Evolutionary conservation across 2,888 invertebrate species (phyloP), one percentile per base, ranked within the genome.

Genomic region (Andrena bucephala): DNA sequence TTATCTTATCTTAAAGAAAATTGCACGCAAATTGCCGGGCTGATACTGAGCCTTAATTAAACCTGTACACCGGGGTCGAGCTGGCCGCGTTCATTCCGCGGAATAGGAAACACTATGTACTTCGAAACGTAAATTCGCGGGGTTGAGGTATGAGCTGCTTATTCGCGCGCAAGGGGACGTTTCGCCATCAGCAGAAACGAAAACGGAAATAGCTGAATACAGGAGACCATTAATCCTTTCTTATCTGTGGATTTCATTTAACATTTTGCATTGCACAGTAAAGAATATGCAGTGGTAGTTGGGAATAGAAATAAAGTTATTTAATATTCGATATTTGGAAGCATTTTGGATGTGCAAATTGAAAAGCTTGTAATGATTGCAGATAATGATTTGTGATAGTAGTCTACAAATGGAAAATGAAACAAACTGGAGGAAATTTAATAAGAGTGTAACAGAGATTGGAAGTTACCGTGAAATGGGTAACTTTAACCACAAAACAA

Each of bases 11-110:
- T 80, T 2, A n/a, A 48, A 66, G 81, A 81, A 81, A 80, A 81
- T 74, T 74, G 81, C 68, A 81, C 65, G 81, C 69, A 68, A 81
- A 81, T 68, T 75, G 57, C 70, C 48, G 57, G 42, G 60, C 67
- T 66, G 81, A 73, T 76, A 62, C 33, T 60, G 71, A 77, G 82
- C 72, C 78, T 85, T 86, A 87, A 86, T 86, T 86, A 82, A 86
- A 85, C 71, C 69, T 73, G 82, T 67, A 63, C 66, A 60, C 60
- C n/a, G 66, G 59, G 68, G 63, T 63, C 62, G 20, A 57, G 62
- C 27, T 74, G 50, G 60, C 42, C 13, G n/a, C 74, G 69, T 75
- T 67, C 83, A 42, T 77, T 69, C 27, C 59, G 60, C 69, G 67
- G 69, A 78, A 70, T 72, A 75, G 72, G 29, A 74, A 63, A 70